Conservation (phyloP, 2,888 invertebrate species). For the Candidula unifasciata region DNA sequence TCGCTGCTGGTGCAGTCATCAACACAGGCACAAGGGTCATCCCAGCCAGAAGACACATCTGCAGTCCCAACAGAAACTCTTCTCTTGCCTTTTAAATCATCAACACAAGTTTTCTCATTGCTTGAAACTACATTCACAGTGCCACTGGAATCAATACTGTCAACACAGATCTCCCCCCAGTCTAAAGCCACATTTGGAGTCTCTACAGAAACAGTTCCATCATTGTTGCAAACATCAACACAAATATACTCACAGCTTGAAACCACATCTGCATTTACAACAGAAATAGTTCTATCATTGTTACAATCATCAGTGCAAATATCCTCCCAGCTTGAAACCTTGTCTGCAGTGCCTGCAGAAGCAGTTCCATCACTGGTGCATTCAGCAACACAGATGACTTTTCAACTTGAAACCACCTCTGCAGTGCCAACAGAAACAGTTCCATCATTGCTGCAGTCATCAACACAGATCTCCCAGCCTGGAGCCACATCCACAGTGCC, state of each 20-base stretch:
- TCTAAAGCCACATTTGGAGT: not conserved
- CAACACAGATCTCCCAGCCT: too few species aligned
- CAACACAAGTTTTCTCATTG: not conserved
- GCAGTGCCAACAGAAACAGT: too few species aligned
- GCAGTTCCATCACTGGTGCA: not conserved
- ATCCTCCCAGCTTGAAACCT: not conserved
- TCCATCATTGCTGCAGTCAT: too few species aligned
- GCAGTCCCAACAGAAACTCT: not conserved
- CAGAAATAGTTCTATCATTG: not conserved
- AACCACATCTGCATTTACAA: not conserved
- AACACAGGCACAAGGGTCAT: not conserved
- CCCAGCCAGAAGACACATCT: not conserved
- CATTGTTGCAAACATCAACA: not conserved
- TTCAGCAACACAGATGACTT: too few species aligned
- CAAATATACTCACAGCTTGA: not conserved
- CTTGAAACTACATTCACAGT: not conserved
- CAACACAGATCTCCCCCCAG: not conserved
- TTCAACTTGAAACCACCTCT: too few species aligned
- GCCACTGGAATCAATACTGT: not conserved
- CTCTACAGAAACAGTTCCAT: not conserved
- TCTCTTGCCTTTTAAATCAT: not conserved
- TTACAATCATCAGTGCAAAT: not conserved
- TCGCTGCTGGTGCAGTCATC: not conserved
- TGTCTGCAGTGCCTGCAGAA: not conserved
- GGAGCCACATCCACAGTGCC: too few species aligned